A percentile compares a stretch with the other conserved stretches of the same genome.
Evolutionary conservation across 1,140 invertebrate species (phyloP).

Genomic region (Bilobella aurantiaca): DNA sequence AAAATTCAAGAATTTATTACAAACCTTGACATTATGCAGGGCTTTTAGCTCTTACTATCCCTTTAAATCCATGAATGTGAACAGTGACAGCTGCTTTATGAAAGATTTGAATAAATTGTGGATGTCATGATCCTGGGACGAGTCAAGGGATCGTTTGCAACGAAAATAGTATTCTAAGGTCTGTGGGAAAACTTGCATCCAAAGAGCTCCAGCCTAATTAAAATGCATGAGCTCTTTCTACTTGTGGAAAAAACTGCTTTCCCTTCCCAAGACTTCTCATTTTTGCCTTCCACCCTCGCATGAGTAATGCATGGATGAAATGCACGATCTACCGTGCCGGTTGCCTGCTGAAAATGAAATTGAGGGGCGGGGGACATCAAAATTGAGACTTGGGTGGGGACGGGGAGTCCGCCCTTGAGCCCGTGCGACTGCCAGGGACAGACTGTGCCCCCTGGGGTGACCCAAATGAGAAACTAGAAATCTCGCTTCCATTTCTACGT

Average conservation of each 20-base stretch:
- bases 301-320: not conserved
- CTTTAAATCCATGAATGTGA: too few relatives aligned
- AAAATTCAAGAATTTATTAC: too few relatives aligned
- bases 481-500: not conserved
- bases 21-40: too few relatives aligned
- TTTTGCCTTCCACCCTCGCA: not conserved
- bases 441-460: constrained; percentile 21
- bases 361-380: not conserved
- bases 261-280: not conserved
- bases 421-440: constrained; percentile 16
- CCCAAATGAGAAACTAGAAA: constrained; percentile 21
- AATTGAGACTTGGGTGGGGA: not conserved
- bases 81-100: not conserved
- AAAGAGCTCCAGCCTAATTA: constrained; percentile 20
- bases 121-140: not conserved
- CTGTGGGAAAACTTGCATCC: not conserved
- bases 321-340: not conserved
- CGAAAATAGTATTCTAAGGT: not conserved
- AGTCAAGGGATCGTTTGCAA: not conserved
- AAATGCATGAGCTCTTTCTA: constrained; percentile 28
- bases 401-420: not conserved
- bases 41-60: too few relatives aligned
- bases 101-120: constrained; percentile 1
- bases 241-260: not conserved
- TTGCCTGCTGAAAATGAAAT: too few relatives aligned